Evolutionary conservation across 2,113 vertebrate species (phyloP).

Genomic region (Galemys pyrenaicus): DNA sequence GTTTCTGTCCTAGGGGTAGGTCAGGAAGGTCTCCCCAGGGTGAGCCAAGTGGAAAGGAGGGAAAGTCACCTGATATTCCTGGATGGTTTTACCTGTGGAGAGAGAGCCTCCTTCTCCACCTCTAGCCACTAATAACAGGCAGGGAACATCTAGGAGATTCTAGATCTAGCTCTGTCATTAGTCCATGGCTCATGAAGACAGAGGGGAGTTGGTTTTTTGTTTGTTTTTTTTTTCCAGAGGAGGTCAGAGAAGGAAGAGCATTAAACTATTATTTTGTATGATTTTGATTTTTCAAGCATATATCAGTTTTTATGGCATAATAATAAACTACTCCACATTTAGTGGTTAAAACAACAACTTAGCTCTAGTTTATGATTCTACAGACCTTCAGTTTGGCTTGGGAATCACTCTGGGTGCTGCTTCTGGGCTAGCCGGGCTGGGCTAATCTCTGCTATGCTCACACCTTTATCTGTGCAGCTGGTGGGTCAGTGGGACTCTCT

Average conservation of each 20-base stretch:
- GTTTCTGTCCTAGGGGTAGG: neutral
- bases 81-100: neutral
- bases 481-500: neutral
- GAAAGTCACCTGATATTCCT: neutral
- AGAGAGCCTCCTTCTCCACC: neutral
- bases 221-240: neutral
- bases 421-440: neutral
- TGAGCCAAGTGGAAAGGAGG: neutral
- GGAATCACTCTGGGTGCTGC: neutral
- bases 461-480: neutral
- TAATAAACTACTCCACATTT: neutral
- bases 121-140: neutral
- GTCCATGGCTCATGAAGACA: neutral
- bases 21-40: neutral
- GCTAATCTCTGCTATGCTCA: neutral
- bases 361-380: constrained; percentile 19
- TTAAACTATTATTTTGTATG: constrained; percentile 25
- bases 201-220: too few relatives aligned
- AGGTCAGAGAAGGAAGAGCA: neutral
- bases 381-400: neutral
- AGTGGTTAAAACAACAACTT: neutral
- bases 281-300: constrained; percentile 14
- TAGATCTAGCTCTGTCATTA: neutral
- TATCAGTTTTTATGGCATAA: neutral
- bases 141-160: neutral